Percentiles rank a stretch among this genome's conserved stretches.
phyloP scores from a whole-genome alignment of 2,797 vertebrate genomes.

The Pteronotus mesoamericanus region DNA sequence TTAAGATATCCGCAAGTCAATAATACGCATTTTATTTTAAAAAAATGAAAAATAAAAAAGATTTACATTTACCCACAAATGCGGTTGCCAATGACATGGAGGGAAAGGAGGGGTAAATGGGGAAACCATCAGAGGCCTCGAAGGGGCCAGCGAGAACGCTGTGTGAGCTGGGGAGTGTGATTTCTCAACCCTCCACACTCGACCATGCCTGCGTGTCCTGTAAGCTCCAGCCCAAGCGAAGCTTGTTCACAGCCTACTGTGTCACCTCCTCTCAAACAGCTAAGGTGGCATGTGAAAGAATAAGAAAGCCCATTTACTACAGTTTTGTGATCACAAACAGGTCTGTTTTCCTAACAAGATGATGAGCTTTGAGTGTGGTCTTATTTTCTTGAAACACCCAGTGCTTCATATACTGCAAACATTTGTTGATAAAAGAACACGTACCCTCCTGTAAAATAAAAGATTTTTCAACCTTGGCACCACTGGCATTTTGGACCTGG shows the following conservation, averaged over 20 bases:
- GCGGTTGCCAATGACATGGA: neutral
- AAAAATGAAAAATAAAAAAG: neutral
- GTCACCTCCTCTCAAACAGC: neutral
- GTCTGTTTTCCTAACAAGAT: neutral
- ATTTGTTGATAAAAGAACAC: neutral
- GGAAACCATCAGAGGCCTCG: neutral
- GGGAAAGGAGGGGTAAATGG: neutral
- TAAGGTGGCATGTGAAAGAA: neutral
- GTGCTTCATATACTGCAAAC: neutral
- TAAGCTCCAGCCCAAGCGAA: neutral
- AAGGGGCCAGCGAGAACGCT: fast-evolving
- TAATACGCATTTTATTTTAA: neutral
- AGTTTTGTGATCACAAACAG: neutral
- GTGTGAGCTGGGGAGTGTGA: neutral
- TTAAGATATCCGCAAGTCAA: neutral
- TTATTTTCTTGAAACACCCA: neutral
- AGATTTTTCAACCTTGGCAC: neutral
- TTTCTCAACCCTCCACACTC: too few species aligned
- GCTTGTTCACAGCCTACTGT: neutral
- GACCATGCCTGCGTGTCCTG: too few species aligned
- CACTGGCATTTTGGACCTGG: neutral
- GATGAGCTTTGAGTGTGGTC: neutral
- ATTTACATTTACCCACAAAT: neutral
- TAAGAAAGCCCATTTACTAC: neutral
- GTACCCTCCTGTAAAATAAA: neutral